Conservation (phyloP, 2,113 vertebrate genomes). For the Callipepla californica region DNA sequence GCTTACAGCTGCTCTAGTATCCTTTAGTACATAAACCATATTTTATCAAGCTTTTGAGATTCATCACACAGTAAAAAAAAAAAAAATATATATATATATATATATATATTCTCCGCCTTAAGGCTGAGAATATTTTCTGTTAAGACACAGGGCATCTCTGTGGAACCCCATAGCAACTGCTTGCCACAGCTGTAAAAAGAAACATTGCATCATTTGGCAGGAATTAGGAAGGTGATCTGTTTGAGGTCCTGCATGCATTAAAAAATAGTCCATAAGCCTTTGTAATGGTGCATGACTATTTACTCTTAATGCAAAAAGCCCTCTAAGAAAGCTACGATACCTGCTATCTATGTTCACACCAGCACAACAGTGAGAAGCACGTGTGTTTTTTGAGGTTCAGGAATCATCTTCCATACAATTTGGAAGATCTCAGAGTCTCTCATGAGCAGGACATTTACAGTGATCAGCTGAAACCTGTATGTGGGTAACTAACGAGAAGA, state of each 20-base stretch:
- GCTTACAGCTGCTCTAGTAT: neutral
- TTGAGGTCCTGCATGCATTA: neutral
- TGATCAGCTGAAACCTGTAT: neutral
- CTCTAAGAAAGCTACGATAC: neutral
- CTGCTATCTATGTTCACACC: neutral
- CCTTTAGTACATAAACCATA: neutral
- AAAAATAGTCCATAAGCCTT: neutral
- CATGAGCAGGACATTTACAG: neutral
- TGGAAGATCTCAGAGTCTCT: neutral
- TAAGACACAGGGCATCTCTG: neutral
- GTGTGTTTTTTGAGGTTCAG: neutral
- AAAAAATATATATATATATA: too few species aligned
- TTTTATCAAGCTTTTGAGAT: neutral
- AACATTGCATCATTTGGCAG: accelerated
- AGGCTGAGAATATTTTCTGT: neutral
- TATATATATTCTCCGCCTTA: too few species aligned
- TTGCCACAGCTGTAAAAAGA: neutral
- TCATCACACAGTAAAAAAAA: neutral
- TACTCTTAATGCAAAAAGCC: neutral
- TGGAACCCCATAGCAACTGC: neutral
- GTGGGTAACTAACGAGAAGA: neutral
- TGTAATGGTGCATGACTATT: neutral
- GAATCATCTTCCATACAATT: neutral
- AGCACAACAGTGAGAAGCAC: neutral
- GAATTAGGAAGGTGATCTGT: neutral